A percentile compares a stretch with the other conserved stretches of the same genome.
Evolutionary conservation across 2,888 invertebrate genomes (phyloP).

Genomic region (Melipona bicolor): DNA sequence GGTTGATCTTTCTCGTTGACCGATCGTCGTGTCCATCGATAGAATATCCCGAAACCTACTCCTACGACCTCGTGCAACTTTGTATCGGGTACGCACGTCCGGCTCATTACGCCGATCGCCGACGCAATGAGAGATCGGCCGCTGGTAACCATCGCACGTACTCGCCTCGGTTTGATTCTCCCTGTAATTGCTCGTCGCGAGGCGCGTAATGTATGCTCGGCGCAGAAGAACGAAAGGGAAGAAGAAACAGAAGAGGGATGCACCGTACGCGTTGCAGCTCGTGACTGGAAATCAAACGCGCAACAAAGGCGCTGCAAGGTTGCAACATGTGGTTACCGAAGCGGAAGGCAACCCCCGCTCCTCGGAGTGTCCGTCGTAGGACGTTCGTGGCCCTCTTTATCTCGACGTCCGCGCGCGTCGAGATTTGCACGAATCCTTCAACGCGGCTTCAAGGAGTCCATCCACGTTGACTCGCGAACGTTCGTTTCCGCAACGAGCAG

Average conservation of each 20-base stretch:
- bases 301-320: conserved; percentile 56
- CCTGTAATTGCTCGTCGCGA: conserved; percentile 30
- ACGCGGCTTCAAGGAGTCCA: neutral
- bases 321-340: conserved; percentile 81
- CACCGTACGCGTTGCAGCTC: neutral
- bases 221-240: neutral
- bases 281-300: conserved; percentile 42
- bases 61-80: neutral
- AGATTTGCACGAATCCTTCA: conserved; percentile 27
- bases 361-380: conserved; percentile 26
- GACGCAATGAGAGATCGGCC: conserved; percentile 48
- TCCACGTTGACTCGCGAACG: neutral
- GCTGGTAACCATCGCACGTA: conserved; percentile 25
- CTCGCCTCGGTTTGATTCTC: conserved; percentile 13
- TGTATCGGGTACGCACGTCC: conserved; percentile 50
- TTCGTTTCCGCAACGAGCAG: conserved; percentile 6
- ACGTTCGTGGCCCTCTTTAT: conserved; percentile 19
- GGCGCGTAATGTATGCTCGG: neutral
- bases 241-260: too few species aligned
- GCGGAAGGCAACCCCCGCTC: conserved; percentile 59
- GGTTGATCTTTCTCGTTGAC: too few species aligned
- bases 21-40: conserved; percentile 19
- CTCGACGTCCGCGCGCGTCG: conserved; percentile 26
- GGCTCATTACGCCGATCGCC: conserved; percentile 60
- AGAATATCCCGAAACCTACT: conserved; percentile 12